These are phyloP conservation scores for Bombycilla garrulus DNA, from an alignment of 2,113 vertebrate species.

Conservation along the genomic window DNA sequence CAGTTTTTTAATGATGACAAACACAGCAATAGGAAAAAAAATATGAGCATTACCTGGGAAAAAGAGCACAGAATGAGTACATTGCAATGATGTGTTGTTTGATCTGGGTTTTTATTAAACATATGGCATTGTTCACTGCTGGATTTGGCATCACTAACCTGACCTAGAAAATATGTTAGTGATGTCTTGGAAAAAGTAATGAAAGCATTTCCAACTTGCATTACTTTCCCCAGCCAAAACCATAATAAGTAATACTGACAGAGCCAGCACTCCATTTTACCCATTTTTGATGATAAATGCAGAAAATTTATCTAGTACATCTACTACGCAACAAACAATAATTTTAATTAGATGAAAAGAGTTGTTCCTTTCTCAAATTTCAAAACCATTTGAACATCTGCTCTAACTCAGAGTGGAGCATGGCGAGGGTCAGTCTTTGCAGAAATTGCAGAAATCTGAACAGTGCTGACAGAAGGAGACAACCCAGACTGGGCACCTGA, in stretches of 20 bases:
- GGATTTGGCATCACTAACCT: background rate
- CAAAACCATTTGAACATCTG: background rate
- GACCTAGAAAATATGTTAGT: background rate
- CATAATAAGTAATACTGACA: background rate
- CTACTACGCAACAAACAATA: background rate
- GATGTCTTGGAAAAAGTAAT: background rate
- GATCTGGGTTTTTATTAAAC: background rate
- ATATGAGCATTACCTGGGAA: background rate
- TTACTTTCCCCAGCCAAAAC: background rate
- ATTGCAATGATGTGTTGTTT: background rate
- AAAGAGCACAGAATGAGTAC: background rate
- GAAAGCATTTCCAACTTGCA: background rate
- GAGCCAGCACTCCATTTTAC: background rate
- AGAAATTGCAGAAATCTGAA: background rate
- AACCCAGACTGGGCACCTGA: background rate
- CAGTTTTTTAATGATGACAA: background rate
- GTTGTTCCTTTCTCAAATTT: background rate
- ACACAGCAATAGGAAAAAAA: background rate
- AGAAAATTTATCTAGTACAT: background rate
- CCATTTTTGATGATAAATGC: background rate
- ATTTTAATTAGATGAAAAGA: background rate
- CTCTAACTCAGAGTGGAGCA: background rate
- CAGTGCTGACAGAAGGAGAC: background rate
- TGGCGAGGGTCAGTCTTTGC: background rate
- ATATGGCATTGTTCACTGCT: background rate